Base-by-base conservation (phyloP, 1,140 invertebrate species). In the Drosophila auraria region DNA sequence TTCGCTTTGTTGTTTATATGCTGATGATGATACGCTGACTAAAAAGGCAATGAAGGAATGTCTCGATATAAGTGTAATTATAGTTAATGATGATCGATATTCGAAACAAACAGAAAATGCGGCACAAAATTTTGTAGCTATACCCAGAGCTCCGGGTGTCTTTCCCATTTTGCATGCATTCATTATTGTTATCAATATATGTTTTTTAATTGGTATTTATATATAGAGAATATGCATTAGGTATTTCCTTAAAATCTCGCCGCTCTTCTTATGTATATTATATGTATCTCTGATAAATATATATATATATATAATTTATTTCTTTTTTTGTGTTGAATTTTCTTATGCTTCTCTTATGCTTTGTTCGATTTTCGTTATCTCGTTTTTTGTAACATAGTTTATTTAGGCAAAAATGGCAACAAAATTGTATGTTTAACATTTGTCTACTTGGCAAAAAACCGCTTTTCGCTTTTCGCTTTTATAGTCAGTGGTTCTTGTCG, bases 391-490 rank as follows among this genome's bases (percentile, higher is more conserved):
- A 92, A 92, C 91, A 92, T 92, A 92, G 91, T 92, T 92, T 92
- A 86, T 91, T 92, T 92, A 92, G 91, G 91, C 91, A 92, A 92
- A 92, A 92, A 92, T 92, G 91, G 91, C 91, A 92, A 92, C 91
- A 92, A 92, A 92, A 92, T 92, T 91, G 82, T 92, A 92, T 92
- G 87, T 89, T 89, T 89, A 90, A 89, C 86, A 90, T 89, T 90
- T 90, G 74, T 90, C 86, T 89, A 90, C 86, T 80, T 78, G 70
- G 60, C 64, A 72, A 87, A 86, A 75, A 83, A 74, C 80, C 77
- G 42, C 33, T 38, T 45, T 63, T 66, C 77, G 42, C 33, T 38
- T 45, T 63, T 66, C 45, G 62, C 53, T 61, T 54, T 77, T 78
- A 80, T 80, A 87, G 76, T 87, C 66, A 68, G 72, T 86, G 70